Base-by-base conservation (phyloP, 2,113 vertebrate genomes). In the Beaufortia kweichowensis region DNA sequence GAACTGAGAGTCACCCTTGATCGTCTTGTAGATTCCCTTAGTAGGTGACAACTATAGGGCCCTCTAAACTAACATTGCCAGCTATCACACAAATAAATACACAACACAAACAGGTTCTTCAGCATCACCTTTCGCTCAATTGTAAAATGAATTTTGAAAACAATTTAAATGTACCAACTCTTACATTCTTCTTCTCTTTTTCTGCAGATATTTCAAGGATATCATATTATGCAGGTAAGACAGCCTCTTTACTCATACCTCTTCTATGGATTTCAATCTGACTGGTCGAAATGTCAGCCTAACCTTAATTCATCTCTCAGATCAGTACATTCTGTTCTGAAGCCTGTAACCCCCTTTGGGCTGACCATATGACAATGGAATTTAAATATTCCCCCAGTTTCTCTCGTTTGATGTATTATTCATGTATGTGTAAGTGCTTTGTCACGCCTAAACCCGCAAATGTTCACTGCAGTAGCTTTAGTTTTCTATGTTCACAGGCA, bases 121-220 rank as follows among this genome's bases (percentile, higher is more conserved):
- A 55, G 56, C 55, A 64, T 35, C 28, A 57, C 70, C 53, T 43
- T 39, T 56, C 71, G 6, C 53, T 67, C 65, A 48, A 26, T 69
- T 21, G 21, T 17, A 48, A 2, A 33, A 68, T 17, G 35, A 21
- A 39, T 39, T 10, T n/a, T n/a, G n/a, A n/a, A 73, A 53, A 69
- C 33, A 35, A 7, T 35, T 43, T 14, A 43, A 60, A 60, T 48
- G 2, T 67, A 41, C 28, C 23, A 9, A 67, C 17, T 71, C 26
- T 61, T 21, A 74, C 57, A 23, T 56, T 79, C 24, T n/a, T 29
- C 48, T 82, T 81, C 65, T 87, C 19, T 53, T 86, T 85, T 83
- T 31, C 93, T 92, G 0, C 92, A 96, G 95, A 91, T 92, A 93
- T 95, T 94, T 92, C 93, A 84, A 92, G 93, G 84, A 92, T 92